phyloP scores from a whole-genome alignment of 2,113 vertebrate species.

The Phyllopteryx taeniolatus region DNA sequence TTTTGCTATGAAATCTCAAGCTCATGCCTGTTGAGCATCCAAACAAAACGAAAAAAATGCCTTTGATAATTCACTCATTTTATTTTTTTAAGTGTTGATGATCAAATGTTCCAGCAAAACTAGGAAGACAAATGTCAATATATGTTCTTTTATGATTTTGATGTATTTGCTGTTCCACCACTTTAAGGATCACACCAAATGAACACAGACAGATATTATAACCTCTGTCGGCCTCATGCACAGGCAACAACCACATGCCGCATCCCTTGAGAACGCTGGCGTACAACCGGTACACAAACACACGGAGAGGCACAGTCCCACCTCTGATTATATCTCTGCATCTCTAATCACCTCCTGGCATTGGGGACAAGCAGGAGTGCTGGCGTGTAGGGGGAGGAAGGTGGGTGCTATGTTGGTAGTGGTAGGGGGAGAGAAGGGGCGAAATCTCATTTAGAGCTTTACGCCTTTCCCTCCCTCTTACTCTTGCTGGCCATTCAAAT shows the following conservation, averaged over 20 bases:
- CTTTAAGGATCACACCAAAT: conserved; percentile 2
- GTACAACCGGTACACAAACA: conserved; percentile 18
- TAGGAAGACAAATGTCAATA: background rate
- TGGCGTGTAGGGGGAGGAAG: conserved; percentile 46
- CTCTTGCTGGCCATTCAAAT: conserved; percentile 80
- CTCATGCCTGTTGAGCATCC: no score
- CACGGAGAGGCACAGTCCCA: conserved; percentile 22
- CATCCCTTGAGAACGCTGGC: conserved; percentile 36
- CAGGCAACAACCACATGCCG: conserved; percentile 24
- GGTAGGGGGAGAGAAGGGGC: conserved; percentile 72
- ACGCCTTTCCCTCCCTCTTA: conserved; percentile 84
- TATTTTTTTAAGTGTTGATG: background rate
- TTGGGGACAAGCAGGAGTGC: conserved; percentile 68
- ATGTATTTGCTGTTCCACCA: background rate
- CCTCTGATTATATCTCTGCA: conserved; percentile 59
- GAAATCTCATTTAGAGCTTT: conserved; percentile 97
- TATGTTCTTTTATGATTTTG: background rate
- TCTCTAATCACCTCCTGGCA: conserved; percentile 73
- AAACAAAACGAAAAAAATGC: no score
- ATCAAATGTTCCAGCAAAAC: background rate
- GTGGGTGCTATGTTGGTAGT: conserved; percentile 34
- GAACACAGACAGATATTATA: conserved; percentile 13
- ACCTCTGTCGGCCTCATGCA: conserved; percentile 15
- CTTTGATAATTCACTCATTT: no score
- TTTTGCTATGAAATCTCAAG: no score